Evolutionary conservation across 2,113 vertebrate species (phyloP).

Genomic region (Tinamus guttatus): DNA sequence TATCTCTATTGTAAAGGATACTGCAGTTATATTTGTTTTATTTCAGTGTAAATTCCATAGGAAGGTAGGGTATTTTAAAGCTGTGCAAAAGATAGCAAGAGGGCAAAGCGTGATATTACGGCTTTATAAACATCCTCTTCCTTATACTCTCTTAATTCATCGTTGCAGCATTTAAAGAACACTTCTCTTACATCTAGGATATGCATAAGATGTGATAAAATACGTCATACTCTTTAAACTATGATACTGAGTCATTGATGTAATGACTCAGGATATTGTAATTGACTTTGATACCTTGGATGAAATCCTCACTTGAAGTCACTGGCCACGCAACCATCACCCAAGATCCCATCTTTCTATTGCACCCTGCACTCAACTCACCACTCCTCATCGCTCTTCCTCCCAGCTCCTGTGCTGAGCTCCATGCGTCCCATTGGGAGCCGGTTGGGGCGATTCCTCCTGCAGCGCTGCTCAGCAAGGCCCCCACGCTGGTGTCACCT

Average conservation of each 20-base stretch:
- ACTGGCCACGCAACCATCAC: not conserved
- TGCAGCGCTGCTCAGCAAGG: accelerated
- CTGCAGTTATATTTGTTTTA: conserved; percentile 42
- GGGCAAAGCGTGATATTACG: not conserved
- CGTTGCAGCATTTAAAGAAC: not conserved
- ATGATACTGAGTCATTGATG: not conserved
- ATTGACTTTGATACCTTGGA: not conserved
- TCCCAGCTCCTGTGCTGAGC: not conserved
- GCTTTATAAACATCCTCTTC: not conserved
- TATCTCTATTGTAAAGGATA: not conserved
- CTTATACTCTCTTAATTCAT: not conserved
- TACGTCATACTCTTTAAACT: not conserved
- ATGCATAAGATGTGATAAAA: not conserved
- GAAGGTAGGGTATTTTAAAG: conserved; percentile 26
- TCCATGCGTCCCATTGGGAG: no score
- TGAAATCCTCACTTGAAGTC: not conserved
- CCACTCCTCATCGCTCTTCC: not conserved
- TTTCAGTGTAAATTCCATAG: conserved; percentile 49
- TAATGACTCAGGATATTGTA: not conserved
- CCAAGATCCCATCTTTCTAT: not conserved
- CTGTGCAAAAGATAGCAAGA: not conserved
- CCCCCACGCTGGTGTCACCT: accelerated
- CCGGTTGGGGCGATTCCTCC: not conserved
- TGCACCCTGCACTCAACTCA: not conserved
- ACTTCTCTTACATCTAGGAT: not conserved